Conservation (phyloP, 1,140 invertebrate species). For the Metopolophium dirhodum region DNA sequence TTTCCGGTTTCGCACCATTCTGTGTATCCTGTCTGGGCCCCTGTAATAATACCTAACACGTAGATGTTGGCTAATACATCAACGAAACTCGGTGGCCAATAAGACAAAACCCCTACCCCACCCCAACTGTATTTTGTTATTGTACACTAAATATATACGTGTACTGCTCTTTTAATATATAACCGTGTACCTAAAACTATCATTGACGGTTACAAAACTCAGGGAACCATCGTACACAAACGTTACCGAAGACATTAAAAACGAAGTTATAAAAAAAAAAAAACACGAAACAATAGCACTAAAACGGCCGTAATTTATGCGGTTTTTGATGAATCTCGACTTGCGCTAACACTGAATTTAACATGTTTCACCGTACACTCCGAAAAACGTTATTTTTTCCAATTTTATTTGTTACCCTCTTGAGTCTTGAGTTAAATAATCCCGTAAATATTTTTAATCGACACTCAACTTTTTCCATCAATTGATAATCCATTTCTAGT, state of each 20-base stretch:
- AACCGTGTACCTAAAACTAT: conserved; percentile 4
- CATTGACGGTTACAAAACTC: conserved; percentile 22
- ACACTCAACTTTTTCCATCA: background rate
- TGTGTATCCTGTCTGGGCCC: conserved; percentile 49
- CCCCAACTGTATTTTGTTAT: background rate
- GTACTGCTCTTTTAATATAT: background rate
- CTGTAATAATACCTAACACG: conserved; percentile 46
- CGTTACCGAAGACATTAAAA: conserved; percentile 13
- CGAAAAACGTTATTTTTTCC: background rate
- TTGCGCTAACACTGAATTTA: conserved; percentile 3
- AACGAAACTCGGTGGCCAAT: conserved; percentile 25
- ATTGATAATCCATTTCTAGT: conserved; percentile 17
- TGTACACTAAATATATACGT: background rate
- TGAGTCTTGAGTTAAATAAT: background rate
- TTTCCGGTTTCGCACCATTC: conserved; percentile 57
- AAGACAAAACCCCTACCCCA: background rate
- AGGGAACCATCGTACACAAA: background rate
- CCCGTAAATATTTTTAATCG: conserved; percentile 1
- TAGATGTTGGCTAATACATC: conserved; percentile 46
- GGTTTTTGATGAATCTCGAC: background rate
- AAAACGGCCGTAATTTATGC: background rate
- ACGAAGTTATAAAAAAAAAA: background rate
- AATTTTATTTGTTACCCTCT: conserved; percentile 12
- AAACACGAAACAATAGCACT: background rate
- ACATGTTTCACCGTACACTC: background rate